phyloP scores from a whole-genome alignment of 1,140 invertebrate species.

The Pollicipes pollicipes region DNA sequence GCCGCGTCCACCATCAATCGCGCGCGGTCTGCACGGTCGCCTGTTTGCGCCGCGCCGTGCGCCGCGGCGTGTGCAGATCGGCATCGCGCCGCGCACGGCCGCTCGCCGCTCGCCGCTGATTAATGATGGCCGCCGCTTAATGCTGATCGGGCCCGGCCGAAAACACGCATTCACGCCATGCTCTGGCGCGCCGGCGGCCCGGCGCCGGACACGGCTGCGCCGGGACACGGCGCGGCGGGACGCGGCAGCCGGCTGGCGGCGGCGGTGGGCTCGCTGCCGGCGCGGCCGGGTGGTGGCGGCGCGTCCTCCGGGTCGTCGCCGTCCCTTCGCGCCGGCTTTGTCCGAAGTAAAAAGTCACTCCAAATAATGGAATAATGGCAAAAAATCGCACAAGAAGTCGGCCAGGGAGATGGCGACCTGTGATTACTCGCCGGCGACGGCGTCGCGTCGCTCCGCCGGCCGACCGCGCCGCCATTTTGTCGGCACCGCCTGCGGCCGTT shows the following conservation, averaged over 20 bases:
- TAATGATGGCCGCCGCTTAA: not conserved
- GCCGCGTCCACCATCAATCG: too few relatives aligned
- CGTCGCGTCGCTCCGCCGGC: not conserved
- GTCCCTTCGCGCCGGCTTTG: not conserved
- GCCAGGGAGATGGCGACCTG: too few relatives aligned
- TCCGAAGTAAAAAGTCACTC: not conserved
- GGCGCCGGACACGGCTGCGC: too few relatives aligned
- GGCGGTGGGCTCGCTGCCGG: too few relatives aligned
- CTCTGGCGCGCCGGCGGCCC: too few relatives aligned
- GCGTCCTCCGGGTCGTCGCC: not conserved
- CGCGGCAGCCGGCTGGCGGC: too few relatives aligned
- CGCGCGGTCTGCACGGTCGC: too few relatives aligned
- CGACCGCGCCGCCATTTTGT: not conserved
- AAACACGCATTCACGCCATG: not conserved
- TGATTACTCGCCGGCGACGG: not conserved
- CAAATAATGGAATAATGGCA: slow-evolving; percentile 1
- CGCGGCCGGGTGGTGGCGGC: too few relatives aligned
- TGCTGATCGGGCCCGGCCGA: not conserved
- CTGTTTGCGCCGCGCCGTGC: not conserved
- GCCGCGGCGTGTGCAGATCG: not conserved
- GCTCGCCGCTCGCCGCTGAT: not conserved
- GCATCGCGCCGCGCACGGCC: not conserved
- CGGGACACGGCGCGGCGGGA: too few relatives aligned
- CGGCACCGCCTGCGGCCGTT: not conserved
- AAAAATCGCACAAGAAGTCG: not conserved